Conservation (phyloP, 2,888 invertebrate species). For the Drosophila rubida region DNA sequence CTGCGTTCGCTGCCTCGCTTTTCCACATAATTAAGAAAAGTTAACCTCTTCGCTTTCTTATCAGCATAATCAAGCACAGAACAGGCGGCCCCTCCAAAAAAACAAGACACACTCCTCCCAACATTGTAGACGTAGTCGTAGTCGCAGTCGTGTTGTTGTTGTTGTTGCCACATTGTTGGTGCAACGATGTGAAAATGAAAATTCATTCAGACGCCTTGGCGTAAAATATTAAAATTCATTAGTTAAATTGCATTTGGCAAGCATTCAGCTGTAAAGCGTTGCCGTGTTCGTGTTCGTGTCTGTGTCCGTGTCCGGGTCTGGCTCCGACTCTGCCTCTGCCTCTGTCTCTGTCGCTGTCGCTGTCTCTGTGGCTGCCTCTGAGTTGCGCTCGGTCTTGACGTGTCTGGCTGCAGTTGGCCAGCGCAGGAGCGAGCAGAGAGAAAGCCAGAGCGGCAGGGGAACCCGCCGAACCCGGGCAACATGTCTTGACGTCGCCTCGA, state of each 20-base stretch:
- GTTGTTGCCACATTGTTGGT: constrained; percentile 45
- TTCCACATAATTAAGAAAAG: constrained; percentile 77
- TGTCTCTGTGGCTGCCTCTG: background rate
- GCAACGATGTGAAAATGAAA: constrained; percentile 82
- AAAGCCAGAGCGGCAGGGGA: constrained; percentile 31
- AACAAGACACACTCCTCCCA: background rate
- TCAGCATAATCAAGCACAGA: constrained; percentile 70
- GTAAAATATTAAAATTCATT: constrained; percentile 82
- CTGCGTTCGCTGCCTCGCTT: constrained; percentile 45
- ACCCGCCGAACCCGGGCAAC: constrained; percentile 23
- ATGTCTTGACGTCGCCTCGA: constrained; percentile 34
- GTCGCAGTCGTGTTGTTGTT: constrained; percentile 24
- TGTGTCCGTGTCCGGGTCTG: constrained; percentile 53
- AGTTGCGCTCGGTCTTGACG: constrained; percentile 4
- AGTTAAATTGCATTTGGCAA: constrained; percentile 80
- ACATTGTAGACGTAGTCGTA: no score
- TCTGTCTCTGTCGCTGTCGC: background rate
- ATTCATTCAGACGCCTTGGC: constrained; percentile 77
- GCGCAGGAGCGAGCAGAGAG: background rate
- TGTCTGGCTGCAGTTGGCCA: constrained; percentile 13
- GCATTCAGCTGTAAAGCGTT: constrained; percentile 74
- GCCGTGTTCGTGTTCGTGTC: constrained; percentile 21
- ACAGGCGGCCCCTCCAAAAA: constrained; percentile 20
- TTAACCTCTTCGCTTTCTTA: constrained; percentile 73
- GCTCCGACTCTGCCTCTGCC: constrained; percentile 11